Evolutionary conservation across 2,888 invertebrate species (phyloP).

Genomic region (Gasteruption jaculator): DNA sequence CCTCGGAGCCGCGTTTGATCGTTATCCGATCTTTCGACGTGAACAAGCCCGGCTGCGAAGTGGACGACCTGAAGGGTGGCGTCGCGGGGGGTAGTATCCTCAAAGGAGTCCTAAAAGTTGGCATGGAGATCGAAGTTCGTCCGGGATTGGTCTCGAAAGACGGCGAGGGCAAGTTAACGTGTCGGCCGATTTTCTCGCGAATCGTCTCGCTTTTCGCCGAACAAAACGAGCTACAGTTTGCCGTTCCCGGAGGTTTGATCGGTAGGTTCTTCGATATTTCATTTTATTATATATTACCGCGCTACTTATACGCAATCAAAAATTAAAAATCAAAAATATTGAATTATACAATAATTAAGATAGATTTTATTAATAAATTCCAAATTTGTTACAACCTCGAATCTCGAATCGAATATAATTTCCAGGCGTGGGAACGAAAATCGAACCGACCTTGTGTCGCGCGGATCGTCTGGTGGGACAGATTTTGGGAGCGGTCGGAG

Average conservation of each 20-base stretch:
- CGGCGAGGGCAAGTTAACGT: conserved; percentile 90
- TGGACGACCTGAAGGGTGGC: conserved; percentile 95
- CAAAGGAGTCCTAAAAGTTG: conserved; percentile 92
- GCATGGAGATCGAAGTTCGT: conserved; percentile 98
- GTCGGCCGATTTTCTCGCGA: conserved; percentile 93
- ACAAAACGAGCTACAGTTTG: conserved; percentile 97
- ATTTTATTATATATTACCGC: conserved; percentile 6
- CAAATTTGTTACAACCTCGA: conserved; percentile 16
- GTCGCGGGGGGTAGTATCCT: conserved; percentile 98
- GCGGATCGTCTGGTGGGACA: conserved; percentile 95
- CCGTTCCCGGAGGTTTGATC: conserved; percentile 98
- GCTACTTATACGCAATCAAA: too few relatives aligned
- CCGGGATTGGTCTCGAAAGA: conserved; percentile 98
- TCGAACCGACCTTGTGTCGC: conserved; percentile 97
- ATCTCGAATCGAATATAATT: conserved; percentile 5
- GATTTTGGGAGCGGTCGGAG: conserved; percentile 93
- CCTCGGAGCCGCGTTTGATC: conserved; percentile 90
- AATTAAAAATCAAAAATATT: too few relatives aligned
- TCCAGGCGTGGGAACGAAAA: conserved; percentile 91
- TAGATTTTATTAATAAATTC: conserved; percentile 1
- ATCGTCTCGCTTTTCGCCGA: conserved; percentile 97
- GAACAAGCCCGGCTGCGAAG: conserved; percentile 99
- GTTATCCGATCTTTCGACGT: conserved; percentile 98
- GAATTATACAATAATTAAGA: background rate
- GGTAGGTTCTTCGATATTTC: conserved; percentile 53